Evolutionary conservation across 2,797 vertebrate species (phyloP).

Genomic region (Meda fulgida): DNA sequence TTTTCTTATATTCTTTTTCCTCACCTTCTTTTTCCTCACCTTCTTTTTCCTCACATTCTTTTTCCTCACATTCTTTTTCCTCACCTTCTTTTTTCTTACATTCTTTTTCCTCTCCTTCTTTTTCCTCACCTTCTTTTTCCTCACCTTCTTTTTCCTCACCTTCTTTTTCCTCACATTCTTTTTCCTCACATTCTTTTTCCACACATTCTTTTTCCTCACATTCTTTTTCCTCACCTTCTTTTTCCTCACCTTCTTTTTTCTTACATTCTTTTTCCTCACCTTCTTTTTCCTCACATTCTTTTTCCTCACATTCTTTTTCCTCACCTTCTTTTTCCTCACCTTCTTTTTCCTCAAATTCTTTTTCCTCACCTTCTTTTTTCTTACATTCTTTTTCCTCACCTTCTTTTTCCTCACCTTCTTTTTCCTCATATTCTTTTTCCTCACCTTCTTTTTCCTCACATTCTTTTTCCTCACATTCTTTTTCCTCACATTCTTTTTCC

Average conservation of each 20-base stretch:
- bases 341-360: slow-evolving; percentile 2
- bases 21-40: background rate
- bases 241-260: slow-evolving; percentile 8
- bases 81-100: slow-evolving; percentile 1
- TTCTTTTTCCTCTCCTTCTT: background rate
- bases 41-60: slow-evolving; percentile 4
- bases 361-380: slow-evolving; percentile 8
- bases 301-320: slow-evolving; percentile 14
- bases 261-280: slow-evolving; percentile 2
- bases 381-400: slow-evolving; percentile 2
- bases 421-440: slow-evolving; percentile 12
- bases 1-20: slow-evolving; percentile 5
- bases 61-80: slow-evolving; percentile 14
- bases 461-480: slow-evolving; percentile 4
- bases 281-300: slow-evolving; percentile 4
- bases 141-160: background rate
- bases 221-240: background rate
- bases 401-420: background rate
- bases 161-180: slow-evolving; percentile 4
- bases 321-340: background rate
- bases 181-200: slow-evolving; percentile 14
- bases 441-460: slow-evolving; percentile 3
- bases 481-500: slow-evolving; percentile 14
- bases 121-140: slow-evolving; percentile 8
- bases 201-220: slow-evolving; percentile 5